Base-by-base conservation (phyloP, 23 tunicate genomes). In the Phallusia fumigata region DNA sequence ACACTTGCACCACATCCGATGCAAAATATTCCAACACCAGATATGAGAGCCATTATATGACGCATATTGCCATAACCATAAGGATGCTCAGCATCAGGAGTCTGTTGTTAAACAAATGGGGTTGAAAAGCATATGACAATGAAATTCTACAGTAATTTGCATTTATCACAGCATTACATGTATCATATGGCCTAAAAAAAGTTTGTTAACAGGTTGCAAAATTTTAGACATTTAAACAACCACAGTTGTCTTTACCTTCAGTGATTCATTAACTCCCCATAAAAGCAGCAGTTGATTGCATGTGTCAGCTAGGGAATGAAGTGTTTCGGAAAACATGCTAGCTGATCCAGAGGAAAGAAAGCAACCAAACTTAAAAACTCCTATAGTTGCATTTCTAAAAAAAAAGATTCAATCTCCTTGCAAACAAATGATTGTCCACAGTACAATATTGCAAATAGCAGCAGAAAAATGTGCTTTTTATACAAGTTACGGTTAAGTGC, bases 1-100 rank as follows among this genome's bases (percentile, higher is more conserved):
- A 95, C 82, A 52, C 89, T 86, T 0, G 79, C 99, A 22, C 99
- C 99, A 73, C 95, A 77, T 32, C 99, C 99, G 0, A 95, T 50
- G 69, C 99, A 95, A 51, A 95, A 95, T 31, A 95, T 95, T 18
- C 96, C 99, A 30, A 95, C 99, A 36, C 99, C 99, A 0, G 99
- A 95, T 74, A 95, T 90, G 34, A 95, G 88, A 0, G 99, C 91
- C 84, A 90, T 93, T 30, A 95, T 90, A 47, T 95, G 92, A 35
- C 95, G 89, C 99, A 95, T 95, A 78, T 95, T 95, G 0, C 95
- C 92, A 52, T 81, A 87, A 31, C 99, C 99, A 49, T 95, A 95
- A 19, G 99, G 99, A 78, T 95, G 99, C 34, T 90, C 87, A 26
- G 69, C 80, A 51, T 94, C 98, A 18, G 98, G 90, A 19, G 65